These are phyloP conservation scores for Mugil cephalus DNA, from an alignment of 2,113 vertebrate genomes.

Conservation along the genomic window DNA sequence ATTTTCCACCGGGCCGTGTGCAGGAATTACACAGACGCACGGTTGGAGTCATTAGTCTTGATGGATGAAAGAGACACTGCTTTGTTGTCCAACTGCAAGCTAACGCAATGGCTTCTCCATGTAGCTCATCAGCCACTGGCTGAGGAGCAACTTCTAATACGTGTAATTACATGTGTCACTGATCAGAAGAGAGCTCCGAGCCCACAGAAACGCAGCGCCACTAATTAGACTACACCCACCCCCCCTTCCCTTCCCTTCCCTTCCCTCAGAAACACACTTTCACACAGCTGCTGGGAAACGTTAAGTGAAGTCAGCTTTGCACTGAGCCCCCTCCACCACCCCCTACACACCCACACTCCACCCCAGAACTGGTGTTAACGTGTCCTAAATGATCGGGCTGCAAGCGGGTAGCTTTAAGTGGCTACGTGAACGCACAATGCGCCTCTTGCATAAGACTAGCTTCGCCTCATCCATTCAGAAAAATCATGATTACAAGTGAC, in stretches of 20 bases:
- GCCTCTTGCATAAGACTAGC: too few species aligned
- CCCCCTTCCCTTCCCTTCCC: background rate
- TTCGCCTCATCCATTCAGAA: too few species aligned
- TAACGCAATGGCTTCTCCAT: slow-evolving; percentile 22
- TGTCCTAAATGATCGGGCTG: too few species aligned
- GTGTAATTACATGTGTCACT: slow-evolving; percentile 71
- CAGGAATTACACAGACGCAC: slow-evolving; percentile 22
- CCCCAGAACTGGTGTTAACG: too few species aligned
- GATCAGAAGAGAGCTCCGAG: slow-evolving; percentile 57
- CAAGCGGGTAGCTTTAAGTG: too few species aligned
- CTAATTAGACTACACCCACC: slow-evolving; percentile 57
- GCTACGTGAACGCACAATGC: too few species aligned
- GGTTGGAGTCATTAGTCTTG: slow-evolving; percentile 41
- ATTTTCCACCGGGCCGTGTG: slow-evolving; percentile 39
- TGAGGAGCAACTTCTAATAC: slow-evolving; percentile 58
- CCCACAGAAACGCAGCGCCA: slow-evolving; percentile 42
- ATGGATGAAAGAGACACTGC: slow-evolving; percentile 39
- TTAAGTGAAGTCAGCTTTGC: slow-evolving; percentile 55
- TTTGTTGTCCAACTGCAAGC: slow-evolving; percentile 33
- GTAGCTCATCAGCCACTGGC: slow-evolving; percentile 46
- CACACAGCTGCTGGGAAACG: slow-evolving; percentile 55
- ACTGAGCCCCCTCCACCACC: too few species aligned
- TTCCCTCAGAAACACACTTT: slow-evolving; percentile 31
- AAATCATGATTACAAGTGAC: too few species aligned
- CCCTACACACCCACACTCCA: background rate